These are phyloP conservation scores for Enteromius afrohamiltoni DNA, from an alignment of 2,797 vertebrate species.

Conservation along the genomic window DNA sequence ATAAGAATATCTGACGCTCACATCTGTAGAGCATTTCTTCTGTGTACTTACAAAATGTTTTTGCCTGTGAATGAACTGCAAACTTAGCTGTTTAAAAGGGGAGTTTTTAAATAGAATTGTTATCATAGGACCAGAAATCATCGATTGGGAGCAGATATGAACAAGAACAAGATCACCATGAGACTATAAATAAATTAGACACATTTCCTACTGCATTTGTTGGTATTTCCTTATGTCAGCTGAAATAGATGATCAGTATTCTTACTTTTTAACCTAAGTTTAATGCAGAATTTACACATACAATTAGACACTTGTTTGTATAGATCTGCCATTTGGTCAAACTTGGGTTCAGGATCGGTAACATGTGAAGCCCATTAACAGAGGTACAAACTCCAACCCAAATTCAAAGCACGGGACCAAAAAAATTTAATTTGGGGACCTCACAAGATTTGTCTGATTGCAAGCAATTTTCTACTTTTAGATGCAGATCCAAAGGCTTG, in stretches of 20 bases:
- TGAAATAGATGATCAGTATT: neutral
- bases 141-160: neutral
- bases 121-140: neutral
- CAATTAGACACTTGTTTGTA: neutral
- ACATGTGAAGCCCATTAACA: conserved; percentile 64
- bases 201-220: neutral
- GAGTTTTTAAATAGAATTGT: neutral
- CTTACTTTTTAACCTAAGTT: neutral
- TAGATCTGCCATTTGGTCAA: neutral
- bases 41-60: neutral
- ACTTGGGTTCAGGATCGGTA: conserved; percentile 20
- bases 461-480: conserved; percentile 45
- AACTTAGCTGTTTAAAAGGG: neutral
- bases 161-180: neutral
- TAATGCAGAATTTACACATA: neutral
- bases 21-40: neutral
- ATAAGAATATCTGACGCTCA: neutral
- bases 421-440: conserved; percentile 60
- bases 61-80: neutral
- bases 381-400: conserved; percentile 29
- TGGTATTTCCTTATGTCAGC: neutral
- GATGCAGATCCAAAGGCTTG: conserved; percentile 16
- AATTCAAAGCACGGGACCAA: conserved; percentile 65
- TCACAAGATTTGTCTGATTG: conserved; percentile 57
- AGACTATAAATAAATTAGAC: neutral